Conservation (phyloP, 1,140 invertebrate genomes). For the Gonioctena quinquepunctata region DNA sequence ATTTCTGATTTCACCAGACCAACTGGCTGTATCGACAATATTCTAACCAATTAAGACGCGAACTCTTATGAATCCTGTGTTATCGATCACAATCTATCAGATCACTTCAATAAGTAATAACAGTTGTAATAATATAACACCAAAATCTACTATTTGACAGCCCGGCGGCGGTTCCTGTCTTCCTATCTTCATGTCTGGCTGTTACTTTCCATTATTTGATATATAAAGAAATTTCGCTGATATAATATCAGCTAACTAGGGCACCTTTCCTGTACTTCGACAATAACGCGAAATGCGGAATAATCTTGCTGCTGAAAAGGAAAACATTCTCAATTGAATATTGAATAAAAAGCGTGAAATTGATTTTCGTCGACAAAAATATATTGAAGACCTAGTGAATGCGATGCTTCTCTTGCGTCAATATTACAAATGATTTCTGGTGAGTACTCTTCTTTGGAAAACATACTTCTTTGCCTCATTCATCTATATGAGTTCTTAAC, state of each 20-base stretch:
- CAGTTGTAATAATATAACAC: not conserved
- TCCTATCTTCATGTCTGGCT: not conserved
- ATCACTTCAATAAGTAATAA: no score
- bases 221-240: not conserved
- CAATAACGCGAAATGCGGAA: not conserved
- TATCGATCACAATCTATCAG: not conserved
- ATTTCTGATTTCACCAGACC: constrained; percentile 8
- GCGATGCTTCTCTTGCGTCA: no score
- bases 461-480: no score
- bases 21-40: constrained; percentile 3
- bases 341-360: no score
- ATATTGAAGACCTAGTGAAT: no score
- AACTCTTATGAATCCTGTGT: not conserved
- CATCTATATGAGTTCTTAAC: no score
- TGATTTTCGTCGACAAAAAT: no score
- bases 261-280: not conserved
- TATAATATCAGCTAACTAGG: not conserved
- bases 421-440: no score
- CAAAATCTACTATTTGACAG: not conserved
- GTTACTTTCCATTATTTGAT: not conserved
- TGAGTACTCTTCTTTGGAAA: no score
- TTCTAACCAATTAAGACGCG: not conserved
- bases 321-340: no score
- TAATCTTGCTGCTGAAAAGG: no score
- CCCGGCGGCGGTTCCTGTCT: not conserved